phyloP scores from a whole-genome alignment of 2,888 invertebrate genomes.

The Sarcophaga subvicina region DNA sequence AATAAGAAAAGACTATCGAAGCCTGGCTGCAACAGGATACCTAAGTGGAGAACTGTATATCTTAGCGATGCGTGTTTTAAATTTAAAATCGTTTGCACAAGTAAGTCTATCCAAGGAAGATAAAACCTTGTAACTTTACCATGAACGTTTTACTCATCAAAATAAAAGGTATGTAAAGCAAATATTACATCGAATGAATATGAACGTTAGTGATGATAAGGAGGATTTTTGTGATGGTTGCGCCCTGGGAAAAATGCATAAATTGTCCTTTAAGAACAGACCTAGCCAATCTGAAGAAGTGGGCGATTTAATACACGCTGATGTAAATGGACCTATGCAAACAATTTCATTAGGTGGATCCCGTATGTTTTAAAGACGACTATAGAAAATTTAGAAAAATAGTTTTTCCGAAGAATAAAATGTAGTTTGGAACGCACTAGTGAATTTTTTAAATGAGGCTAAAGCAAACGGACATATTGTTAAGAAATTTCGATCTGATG shows the following conservation, averaged over 20 bases:
- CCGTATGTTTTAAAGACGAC: not conserved
- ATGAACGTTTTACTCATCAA: constrained; percentile 43
- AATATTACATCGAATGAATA: constrained; percentile 38
- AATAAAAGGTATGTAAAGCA: constrained; percentile 42
- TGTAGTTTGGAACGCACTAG: constrained; percentile 12
- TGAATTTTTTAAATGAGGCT: constrained; percentile 66
- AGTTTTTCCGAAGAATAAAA: constrained; percentile 22
- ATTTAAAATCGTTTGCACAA: constrained; percentile 5
- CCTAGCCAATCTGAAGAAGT: constrained; percentile 17
- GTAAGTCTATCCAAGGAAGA: constrained; percentile 26
- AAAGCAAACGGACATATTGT: constrained; percentile 70
- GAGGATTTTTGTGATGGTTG: constrained; percentile 46
- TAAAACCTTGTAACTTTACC: constrained; percentile 31
- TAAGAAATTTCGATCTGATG: constrained; percentile 72
- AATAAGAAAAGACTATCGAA: constrained; percentile 20
- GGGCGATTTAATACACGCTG: constrained; percentile 6
- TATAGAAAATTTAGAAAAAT: not conserved
- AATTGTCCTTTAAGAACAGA: constrained; percentile 47
- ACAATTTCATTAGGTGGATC: constrained; percentile 1
- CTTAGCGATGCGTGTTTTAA: constrained; percentile 46
- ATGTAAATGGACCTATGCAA: constrained; percentile 26
- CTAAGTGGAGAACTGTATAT: constrained; percentile 45
- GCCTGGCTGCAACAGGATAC: constrained; percentile 38
- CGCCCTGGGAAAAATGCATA: constrained; percentile 28
- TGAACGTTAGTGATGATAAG: constrained; percentile 10